Evolutionary conservation across 2,113 vertebrate species (phyloP).

Genomic region (Platysternon megacephalum): DNA sequence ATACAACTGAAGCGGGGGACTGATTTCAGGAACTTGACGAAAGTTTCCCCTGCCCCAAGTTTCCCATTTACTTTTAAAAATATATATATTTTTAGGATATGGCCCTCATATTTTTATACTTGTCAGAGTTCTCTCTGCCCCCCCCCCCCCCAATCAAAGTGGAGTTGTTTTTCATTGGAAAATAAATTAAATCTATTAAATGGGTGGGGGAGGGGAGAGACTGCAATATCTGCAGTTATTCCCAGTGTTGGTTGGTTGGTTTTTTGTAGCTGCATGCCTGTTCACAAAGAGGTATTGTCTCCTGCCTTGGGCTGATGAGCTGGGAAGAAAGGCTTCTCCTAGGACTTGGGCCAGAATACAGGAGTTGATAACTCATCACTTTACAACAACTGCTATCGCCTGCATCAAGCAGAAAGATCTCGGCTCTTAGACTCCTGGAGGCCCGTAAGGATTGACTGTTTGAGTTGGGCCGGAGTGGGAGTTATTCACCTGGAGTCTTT

Average conservation of each 20-base stretch:
- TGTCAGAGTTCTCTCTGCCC: neutral
- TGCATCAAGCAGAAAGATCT: neutral
- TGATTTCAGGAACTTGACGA: slow-evolving; percentile 21
- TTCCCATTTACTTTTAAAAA: neutral
- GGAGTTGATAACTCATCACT: neutral
- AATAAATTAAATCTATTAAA: neutral
- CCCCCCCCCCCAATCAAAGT: neutral
- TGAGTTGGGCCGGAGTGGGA: neutral
- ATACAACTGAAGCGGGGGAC: slow-evolving; percentile 37
- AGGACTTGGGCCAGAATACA: neutral
- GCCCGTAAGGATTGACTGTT: neutral
- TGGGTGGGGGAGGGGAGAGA: neutral
- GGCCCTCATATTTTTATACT: slow-evolving; percentile 57
- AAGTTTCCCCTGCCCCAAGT: neutral
- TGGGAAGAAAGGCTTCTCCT: neutral
- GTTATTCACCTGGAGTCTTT: neutral
- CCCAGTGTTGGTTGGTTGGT: no score
- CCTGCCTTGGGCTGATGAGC: neutral
- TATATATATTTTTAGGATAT: slow-evolving; percentile 43
- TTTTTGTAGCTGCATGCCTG: neutral
- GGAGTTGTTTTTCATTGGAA: slow-evolving; percentile 53
- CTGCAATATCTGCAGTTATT: neutral
- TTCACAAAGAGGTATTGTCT: neutral
- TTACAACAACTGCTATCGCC: neutral
- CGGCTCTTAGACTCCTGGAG: neutral